Evolutionary conservation across 1,140 invertebrate genomes (phyloP).

Genomic region (Daktulosphaira vitifoliae): DNA sequence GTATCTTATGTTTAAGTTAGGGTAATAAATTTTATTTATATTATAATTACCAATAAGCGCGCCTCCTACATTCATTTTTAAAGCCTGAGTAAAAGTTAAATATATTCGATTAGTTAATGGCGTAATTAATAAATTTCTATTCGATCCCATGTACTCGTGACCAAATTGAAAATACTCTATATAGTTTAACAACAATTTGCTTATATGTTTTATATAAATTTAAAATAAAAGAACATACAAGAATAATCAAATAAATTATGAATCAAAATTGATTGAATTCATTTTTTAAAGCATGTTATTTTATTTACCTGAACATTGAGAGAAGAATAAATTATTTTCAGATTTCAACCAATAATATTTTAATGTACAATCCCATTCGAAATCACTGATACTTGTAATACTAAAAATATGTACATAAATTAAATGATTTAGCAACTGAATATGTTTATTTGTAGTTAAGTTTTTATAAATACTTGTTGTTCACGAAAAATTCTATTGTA

Average conservation of each 20-base stretch:
- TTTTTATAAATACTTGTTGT: constrained; percentile 51
- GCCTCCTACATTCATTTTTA: constrained; percentile 80
- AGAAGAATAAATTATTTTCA: constrained; percentile 67
- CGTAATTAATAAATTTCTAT: constrained; percentile 79
- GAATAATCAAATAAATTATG: too few relatives aligned
- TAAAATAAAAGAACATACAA: too few relatives aligned
- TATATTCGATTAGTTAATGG: constrained; percentile 86
- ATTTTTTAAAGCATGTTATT: too few relatives aligned
- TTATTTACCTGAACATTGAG: constrained; percentile 63
- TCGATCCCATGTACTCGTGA: constrained; percentile 90
- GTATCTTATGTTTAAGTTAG: too few relatives aligned
- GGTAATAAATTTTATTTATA: too few relatives aligned
- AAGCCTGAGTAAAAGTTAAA: constrained; percentile 79
- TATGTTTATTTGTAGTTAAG: too few relatives aligned
- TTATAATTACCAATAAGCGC: constrained; percentile 61
- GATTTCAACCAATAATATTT: constrained; percentile 82
- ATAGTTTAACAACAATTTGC: too few relatives aligned
- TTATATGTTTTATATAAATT: too few relatives aligned
- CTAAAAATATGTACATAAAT: background rate
- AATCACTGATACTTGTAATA: constrained; percentile 70
- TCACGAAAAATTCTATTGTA: constrained; percentile 76
- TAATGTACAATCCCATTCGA: constrained; percentile 86
- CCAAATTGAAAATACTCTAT: constrained; percentile 68
- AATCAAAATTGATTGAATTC: too few relatives aligned
- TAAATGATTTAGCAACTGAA: too few relatives aligned